These are phyloP conservation scores for Stegastes partitus DNA, from an alignment of 2,113 vertebrate species.

Conservation along the genomic window DNA sequence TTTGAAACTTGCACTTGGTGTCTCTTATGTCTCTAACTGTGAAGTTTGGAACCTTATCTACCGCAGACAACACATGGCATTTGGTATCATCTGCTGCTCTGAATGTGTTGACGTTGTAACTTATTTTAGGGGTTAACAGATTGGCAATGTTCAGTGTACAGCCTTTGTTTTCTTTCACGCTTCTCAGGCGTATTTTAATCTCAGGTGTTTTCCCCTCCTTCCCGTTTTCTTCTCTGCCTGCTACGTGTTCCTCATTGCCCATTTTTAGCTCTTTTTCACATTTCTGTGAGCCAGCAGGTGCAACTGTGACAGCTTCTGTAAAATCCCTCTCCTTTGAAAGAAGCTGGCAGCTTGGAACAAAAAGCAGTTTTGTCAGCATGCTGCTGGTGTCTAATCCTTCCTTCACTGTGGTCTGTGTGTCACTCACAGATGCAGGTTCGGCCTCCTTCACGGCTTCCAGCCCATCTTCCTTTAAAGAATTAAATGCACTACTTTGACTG, in stretches of 20 bases:
- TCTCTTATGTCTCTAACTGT: constrained; percentile 93
- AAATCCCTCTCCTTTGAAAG: constrained; percentile 83
- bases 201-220: constrained; percentile 85
- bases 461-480: constrained; percentile 88
- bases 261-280: constrained; percentile 55
- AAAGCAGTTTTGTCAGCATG: constrained; percentile 92
- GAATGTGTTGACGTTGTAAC: constrained; percentile 71
- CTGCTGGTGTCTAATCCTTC: constrained; percentile 75
- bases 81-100: constrained; percentile 79
- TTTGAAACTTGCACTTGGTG: constrained; percentile 88
- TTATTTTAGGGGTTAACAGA: constrained; percentile 91
- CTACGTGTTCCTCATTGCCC: constrained; percentile 22
- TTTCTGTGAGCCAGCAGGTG: constrained; percentile 39
- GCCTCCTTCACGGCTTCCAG: constrained; percentile 70
- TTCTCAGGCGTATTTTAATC: constrained; percentile 93
- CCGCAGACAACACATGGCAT: constrained; percentile 70
- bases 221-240: constrained; percentile 38
- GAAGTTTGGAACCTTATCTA: constrained; percentile 92
- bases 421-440: constrained; percentile 23
- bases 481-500: constrained; percentile 90
- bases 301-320: constrained; percentile 49
- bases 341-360: constrained; percentile 92
- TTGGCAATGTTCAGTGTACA: constrained; percentile 91
- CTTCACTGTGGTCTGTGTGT: constrained; percentile 33
- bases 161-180: constrained; percentile 88